Base-by-base conservation (phyloP, 2,888 invertebrate species). In the Pimpla rufipes region DNA sequence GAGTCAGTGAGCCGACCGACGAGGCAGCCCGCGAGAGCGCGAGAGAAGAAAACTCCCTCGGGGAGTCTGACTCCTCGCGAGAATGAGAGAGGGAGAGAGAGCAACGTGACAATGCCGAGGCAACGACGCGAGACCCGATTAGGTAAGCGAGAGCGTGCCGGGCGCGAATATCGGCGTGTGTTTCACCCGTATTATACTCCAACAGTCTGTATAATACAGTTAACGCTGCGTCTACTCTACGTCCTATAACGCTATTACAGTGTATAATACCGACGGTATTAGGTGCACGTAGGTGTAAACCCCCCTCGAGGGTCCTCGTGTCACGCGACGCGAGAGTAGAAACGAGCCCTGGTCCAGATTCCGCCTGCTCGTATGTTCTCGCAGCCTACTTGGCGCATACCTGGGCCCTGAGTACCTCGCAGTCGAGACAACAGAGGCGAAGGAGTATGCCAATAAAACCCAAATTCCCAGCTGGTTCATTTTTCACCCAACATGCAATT, bases 111-210 rank as follows among this genome's bases (percentile, higher is more conserved):
- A 88, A 86, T 88, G 86, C 81, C 84, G 87, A 84, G 84, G 87
- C 87, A 86, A 85, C 87, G 88, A 87, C 87, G 87, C 86, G 87
- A 87, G 83, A 83, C 83, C 83, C 86, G 89, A 89, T 90, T 90
- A 89, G 88, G 88, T 88, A 90, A 89, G 88, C 87, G 89, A 90
- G 88, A 90, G 85, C 85, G 85, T 87, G 85, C 84, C 87, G 85
- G 83, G 62, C 80, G 77, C 73, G 77, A 83, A 83, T 83, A 83
- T 83, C 67, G 47, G 68, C 71, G 78, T 81, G 59, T 67, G 64
- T 79, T 83, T 83, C 79, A 67, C 79, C 64, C 18, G 70, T 67
- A 76, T 83, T 83, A 79, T 83, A 42, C 83, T 18, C 29, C 55
- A 42, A 64, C 76, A 40, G 59, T 79, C 59, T 45, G 66, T 76